A percentile compares a stretch with the other conserved stretches of the same genome.
These are phyloP conservation scores for Thecocarcelia acutangulata DNA, from an alignment of 2,888 invertebrate species.

Conservation along the genomic window DNA sequence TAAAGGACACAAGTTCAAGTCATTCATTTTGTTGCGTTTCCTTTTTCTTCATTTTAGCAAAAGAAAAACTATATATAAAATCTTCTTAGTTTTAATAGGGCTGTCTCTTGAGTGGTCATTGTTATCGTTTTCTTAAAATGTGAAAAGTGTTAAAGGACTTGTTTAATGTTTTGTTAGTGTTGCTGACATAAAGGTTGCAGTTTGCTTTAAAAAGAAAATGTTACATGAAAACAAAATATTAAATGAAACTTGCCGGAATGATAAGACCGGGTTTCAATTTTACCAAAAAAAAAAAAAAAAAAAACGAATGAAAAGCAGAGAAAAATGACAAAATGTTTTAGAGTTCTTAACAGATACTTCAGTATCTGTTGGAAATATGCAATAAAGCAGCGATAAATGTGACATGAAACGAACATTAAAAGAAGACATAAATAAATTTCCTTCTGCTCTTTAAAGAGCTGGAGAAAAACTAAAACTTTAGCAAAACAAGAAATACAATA, in stretches of 20 bases:
- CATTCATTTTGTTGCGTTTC: constrained; percentile 50
- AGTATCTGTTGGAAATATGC: not conserved
- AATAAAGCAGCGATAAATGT: not conserved
- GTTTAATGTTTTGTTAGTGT: constrained; percentile 38
- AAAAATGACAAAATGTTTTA: constrained; percentile 3
- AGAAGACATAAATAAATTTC: not conserved
- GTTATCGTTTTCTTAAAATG: constrained; percentile 52
- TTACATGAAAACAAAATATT: not conserved
- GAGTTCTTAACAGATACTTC: not conserved
- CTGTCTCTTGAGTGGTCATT: constrained; percentile 55
- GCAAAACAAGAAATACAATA: too few species aligned
- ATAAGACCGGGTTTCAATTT: constrained; percentile 9
- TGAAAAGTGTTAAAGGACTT: constrained; percentile 40
- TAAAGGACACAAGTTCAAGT: constrained; percentile 51
- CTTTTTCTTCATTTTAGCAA: not conserved
- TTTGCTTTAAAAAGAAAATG: not conserved
- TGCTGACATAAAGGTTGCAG: constrained; percentile 53
- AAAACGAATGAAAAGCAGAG: too few species aligned
- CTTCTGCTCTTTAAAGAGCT: not conserved
- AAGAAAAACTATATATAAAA: constrained; percentile 1
- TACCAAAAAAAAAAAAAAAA: not conserved
- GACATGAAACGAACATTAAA: not conserved
- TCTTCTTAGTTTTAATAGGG: constrained; percentile 42
- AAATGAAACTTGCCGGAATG: constrained; percentile 11
- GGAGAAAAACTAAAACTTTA: too few species aligned